Conservation (phyloP, 2,888 invertebrate species). For the Podabrus alpinus region DNA sequence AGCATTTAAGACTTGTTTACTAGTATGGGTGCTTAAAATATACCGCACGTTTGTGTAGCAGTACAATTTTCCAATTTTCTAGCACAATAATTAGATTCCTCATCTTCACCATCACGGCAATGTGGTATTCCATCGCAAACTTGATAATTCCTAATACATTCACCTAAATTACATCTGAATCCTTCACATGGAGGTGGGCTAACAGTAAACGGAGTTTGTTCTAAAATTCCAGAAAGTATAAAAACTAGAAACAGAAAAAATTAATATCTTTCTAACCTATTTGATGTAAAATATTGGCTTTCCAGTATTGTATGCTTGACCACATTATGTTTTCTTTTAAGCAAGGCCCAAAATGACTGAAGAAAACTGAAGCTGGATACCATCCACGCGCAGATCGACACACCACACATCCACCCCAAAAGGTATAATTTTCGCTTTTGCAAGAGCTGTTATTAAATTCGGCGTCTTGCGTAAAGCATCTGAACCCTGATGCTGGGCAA, state of each 20-base stretch:
- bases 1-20: neutral
- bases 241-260: neutral
- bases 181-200: conserved; percentile 59
- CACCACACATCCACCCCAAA: conserved; percentile 71
- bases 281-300: conserved; percentile 57
- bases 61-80: conserved; percentile 39
- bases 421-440: conserved; percentile 19
- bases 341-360: conserved; percentile 61
- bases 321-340: conserved; percentile 57
- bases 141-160: conserved; percentile 63
- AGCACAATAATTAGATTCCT: conserved; percentile 58
- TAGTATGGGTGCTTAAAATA: neutral
- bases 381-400: conserved; percentile 70
- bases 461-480: conserved; percentile 59
- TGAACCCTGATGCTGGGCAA: conserved; percentile 58
- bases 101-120: conserved; percentile 74
- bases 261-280: neutral
- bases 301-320: conserved; percentile 61
- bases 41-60: conserved; percentile 44
- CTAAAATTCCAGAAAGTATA: conserved; percentile 2
- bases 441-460: conserved; percentile 22
- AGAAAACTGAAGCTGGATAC: conserved; percentile 73
- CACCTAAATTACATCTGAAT: conserved; percentile 70
- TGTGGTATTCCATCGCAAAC: conserved; percentile 71
- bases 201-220: conserved; percentile 25